Percentiles rank a stretch among this genome's conserved stretches.
Conservation (phyloP, 2,113 vertebrate species). For the Platycercus adscitus region DNA sequence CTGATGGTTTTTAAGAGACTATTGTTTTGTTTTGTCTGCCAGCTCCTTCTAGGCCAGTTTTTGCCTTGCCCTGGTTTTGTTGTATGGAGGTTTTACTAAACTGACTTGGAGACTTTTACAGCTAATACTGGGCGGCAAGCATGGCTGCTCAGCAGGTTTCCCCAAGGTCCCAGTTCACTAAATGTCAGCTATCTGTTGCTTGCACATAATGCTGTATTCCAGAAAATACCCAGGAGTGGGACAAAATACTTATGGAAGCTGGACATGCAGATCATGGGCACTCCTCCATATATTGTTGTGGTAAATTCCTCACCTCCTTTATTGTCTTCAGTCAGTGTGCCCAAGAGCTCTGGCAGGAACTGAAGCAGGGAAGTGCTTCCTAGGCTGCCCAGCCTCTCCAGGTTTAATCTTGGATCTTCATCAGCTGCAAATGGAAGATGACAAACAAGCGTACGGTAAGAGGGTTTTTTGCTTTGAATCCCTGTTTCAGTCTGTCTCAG, state of each 20-base stretch:
- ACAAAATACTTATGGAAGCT: background rate
- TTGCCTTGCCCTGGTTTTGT: background rate
- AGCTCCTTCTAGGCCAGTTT: background rate
- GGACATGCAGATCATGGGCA: background rate
- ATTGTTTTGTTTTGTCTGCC: background rate
- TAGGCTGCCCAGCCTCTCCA: background rate
- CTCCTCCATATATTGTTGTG: background rate
- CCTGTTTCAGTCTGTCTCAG: background rate
- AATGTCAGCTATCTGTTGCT: background rate
- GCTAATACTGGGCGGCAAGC: background rate
- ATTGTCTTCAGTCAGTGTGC: background rate
- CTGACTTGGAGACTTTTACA: background rate
- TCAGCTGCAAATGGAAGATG: background rate
- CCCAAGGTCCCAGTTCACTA: background rate
- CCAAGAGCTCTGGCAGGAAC: slow-evolving; percentile 3
- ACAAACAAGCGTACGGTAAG: background rate
- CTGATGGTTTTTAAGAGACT: background rate
- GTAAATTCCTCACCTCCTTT: slow-evolving; percentile 60
- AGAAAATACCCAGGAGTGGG: background rate
- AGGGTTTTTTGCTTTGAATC: background rate
- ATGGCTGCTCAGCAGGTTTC: background rate
- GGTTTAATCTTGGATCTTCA: background rate
- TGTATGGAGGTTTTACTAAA: background rate
- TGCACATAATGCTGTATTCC: accelerated
- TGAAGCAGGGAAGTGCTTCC: slow-evolving; percentile 25